Evolutionary conservation across 23 tunicate genomes (phyloP).

Genomic region (Trididemnum nubilum): DNA sequence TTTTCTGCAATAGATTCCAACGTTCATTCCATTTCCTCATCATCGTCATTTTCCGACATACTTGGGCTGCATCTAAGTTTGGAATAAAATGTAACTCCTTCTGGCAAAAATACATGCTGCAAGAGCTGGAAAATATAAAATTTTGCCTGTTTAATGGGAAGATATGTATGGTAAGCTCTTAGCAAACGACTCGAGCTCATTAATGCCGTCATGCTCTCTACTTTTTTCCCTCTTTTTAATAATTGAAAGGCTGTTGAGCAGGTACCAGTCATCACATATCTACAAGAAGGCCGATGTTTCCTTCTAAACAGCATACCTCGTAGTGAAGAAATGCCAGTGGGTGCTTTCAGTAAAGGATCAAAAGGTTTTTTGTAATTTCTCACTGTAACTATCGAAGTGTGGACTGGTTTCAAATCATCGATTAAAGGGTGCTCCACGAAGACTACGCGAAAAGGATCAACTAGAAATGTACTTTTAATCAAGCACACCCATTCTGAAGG

Average conservation of each 20-base stretch:
- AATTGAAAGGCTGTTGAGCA: not conserved
- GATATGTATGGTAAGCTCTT: not conserved
- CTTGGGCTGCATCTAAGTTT: slow-evolving; percentile 2
- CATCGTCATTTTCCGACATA: not conserved
- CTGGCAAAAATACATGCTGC: slow-evolving; percentile 11
- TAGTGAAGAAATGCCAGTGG: slow-evolving; percentile 18
- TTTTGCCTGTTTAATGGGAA: slow-evolving; percentile 23
- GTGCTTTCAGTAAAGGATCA: slow-evolving; percentile 7
- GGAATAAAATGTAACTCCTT: not conserved
- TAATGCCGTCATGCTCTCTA: not conserved
- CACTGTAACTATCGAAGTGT: slow-evolving; percentile 4
- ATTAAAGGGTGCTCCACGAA: slow-evolving; percentile 25
- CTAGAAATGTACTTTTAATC: not conserved
- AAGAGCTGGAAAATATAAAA: slow-evolving; percentile 7
- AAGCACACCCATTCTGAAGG: slow-evolving; percentile 18
- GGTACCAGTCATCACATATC: slow-evolving; percentile 12
- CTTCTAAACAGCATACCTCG: slow-evolving; percentile 23
- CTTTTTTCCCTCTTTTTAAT: slow-evolving; percentile 5
- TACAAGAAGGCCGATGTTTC: not conserved
- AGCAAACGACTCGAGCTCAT: not conserved
- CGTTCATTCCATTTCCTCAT: slow-evolving; percentile 4
- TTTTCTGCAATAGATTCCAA: not conserved
- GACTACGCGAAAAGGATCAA: not conserved
- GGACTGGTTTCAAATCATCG: slow-evolving; percentile 12
- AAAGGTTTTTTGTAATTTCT: slow-evolving; percentile 14